phyloP scores from a whole-genome alignment of 35 echinoderm and acorn worm genomes.

The Strongylocentrotus purpuratus region DNA sequence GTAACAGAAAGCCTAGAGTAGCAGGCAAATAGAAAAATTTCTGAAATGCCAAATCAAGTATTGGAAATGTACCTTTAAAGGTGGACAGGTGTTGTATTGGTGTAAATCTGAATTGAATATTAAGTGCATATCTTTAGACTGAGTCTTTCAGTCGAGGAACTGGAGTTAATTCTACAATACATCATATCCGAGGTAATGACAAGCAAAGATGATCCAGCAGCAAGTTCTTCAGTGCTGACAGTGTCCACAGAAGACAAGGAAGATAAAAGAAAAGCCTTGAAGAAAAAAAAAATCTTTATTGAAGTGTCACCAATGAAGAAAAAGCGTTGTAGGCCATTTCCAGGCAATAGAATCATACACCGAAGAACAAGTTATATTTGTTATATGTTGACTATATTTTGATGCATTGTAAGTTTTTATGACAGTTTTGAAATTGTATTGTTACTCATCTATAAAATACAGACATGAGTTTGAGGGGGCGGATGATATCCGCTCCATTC shows the following conservation, averaged over 20 bases:
- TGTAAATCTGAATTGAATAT: too few relatives aligned
- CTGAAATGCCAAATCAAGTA: conserved; percentile 31
- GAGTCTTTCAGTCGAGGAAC: conserved; percentile 36
- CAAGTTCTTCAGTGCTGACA: neutral
- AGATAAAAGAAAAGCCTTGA: neutral
- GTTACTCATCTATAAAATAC: too few relatives aligned
- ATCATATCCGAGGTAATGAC: conserved; percentile 58
- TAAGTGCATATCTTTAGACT: neutral
- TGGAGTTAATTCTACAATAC: conserved; percentile 40
- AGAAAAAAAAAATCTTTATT: neutral
- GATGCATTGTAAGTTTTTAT: too few relatives aligned
- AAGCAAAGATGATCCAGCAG: neutral
- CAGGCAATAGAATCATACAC: conserved; percentile 40
- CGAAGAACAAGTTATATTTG: neutral
- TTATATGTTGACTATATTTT: too few relatives aligned
- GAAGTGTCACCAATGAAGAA: conserved; percentile 24
- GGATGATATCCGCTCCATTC: too few relatives aligned
- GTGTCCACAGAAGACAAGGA: conserved; percentile 18
- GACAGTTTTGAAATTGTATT: too few relatives aligned
- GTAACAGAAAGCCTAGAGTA: conserved; percentile 19
- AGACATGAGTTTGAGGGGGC: too few relatives aligned
- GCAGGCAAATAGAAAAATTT: neutral
- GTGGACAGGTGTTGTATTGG: neutral
- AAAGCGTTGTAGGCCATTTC: conserved; percentile 33
- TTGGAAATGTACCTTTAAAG: conserved; percentile 40